Conservation (phyloP, 2,888 invertebrate genomes). For the Leucophenga maculata region DNA sequence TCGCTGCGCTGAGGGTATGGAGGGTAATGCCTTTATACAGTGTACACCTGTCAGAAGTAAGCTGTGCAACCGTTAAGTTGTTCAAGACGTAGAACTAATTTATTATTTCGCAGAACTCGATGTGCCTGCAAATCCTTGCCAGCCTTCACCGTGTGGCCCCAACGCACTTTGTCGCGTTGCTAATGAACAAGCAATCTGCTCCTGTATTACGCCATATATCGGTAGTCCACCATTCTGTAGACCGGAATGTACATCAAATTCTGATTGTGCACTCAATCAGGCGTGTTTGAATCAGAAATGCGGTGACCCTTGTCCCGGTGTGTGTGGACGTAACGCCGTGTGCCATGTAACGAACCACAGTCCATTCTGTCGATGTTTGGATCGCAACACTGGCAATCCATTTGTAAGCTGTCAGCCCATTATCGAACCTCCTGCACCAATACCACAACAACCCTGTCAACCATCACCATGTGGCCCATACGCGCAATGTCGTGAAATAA, state of each 20-base stretch:
- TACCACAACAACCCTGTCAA: conserved; percentile 78
- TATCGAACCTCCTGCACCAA: conserved; percentile 54
- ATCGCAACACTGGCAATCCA: conserved; percentile 78
- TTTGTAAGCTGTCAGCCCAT: conserved; percentile 76
- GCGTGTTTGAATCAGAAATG: conserved; percentile 83
- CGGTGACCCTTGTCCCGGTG: conserved; percentile 81
- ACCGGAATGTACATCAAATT: conserved; percentile 82
- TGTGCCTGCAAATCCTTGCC: conserved; percentile 72
- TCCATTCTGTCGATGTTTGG: conserved; percentile 81
- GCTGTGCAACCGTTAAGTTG: conserved; percentile 21
- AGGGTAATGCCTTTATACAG: conserved; percentile 81
- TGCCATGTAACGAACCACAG: conserved; percentile 85
- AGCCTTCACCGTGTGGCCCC: conserved; percentile 86
- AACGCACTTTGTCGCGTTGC: conserved; percentile 84
- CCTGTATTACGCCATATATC: conserved; percentile 78
- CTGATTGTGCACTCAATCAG: conserved; percentile 81
- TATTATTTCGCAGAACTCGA: conserved; percentile 57
- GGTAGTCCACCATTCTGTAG: conserved; percentile 80
- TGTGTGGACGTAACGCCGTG: conserved; percentile 80
- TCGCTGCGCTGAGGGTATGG: conserved; percentile 75
- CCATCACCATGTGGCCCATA: conserved; percentile 80
- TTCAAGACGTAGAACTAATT: not conserved
- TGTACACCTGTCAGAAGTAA: conserved; percentile 76
- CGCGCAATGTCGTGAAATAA: conserved; percentile 78
- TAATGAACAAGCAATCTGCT: conserved; percentile 81